phyloP scores from a whole-genome alignment of 2,888 invertebrate genomes.

The Cerastoderma edule region DNA sequence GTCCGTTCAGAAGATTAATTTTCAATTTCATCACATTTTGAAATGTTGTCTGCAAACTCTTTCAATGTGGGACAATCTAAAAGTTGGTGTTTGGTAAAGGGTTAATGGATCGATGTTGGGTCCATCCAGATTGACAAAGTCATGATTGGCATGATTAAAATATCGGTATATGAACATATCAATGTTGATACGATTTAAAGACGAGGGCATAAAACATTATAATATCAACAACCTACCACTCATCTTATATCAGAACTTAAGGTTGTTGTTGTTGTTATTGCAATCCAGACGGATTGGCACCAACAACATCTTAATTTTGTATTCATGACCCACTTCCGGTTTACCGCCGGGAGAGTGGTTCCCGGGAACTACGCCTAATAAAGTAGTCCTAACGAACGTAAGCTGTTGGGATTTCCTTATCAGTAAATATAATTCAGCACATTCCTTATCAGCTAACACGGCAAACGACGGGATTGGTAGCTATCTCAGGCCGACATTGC shows the following conservation, averaged over 20 bases:
- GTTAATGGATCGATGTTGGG: neutral
- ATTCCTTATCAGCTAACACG: constrained; percentile 5
- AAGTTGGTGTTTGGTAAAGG: neutral
- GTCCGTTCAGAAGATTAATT: too few relatives aligned
- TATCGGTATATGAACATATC: constrained; percentile 1
- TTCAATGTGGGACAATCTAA: too few relatives aligned
- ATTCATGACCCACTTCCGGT: constrained; percentile 9
- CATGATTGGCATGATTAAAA: neutral
- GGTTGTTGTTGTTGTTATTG: too few relatives aligned
- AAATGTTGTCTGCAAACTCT: too few relatives aligned
- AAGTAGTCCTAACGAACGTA: constrained; percentile 13
- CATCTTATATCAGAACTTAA: too few relatives aligned
- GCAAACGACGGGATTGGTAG: constrained; percentile 11
- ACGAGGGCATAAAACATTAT: too few relatives aligned
- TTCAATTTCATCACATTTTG: too few relatives aligned
- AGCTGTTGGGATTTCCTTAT: constrained; percentile 27
- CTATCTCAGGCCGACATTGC: constrained; percentile 17
- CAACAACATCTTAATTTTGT: neutral
- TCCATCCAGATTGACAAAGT: neutral
- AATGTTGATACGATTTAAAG: too few relatives aligned
- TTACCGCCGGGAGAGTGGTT: neutral
- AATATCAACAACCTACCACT: too few relatives aligned
- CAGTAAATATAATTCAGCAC: neutral
- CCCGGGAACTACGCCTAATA: constrained; percentile 14
- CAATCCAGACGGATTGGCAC: neutral